Percentiles rank a stretch among this genome's conserved stretches.
These are phyloP conservation scores for Lates calcarifer DNA, from an alignment of 2,113 vertebrate genomes.

Conservation along the genomic window DNA sequence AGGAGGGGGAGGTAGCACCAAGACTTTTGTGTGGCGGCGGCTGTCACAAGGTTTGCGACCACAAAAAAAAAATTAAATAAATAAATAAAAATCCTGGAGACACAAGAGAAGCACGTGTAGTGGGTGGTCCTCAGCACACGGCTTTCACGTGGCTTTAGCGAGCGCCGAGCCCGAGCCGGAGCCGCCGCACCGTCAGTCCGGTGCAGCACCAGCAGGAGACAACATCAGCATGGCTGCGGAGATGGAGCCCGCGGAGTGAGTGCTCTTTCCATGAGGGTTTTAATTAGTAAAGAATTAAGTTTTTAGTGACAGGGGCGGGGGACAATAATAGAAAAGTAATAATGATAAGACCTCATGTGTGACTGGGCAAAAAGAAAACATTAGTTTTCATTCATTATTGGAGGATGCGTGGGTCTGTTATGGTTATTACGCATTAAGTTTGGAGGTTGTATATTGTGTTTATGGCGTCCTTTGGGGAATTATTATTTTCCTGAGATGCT, in stretches of 20 bases:
- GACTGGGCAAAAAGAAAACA: neutral
- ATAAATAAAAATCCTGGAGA: slow-evolving; percentile 17
- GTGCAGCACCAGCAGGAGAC: slow-evolving; percentile 64
- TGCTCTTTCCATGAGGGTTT: neutral
- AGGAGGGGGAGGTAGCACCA: neutral
- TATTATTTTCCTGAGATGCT: neutral
- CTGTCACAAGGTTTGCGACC: slow-evolving; percentile 48
- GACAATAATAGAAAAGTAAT: neutral
- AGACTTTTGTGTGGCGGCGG: slow-evolving; percentile 22
- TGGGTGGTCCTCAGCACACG: slow-evolving; percentile 74
- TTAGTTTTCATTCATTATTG: fast-evolving
- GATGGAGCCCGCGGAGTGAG: slow-evolving; percentile 87
- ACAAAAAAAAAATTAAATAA: neutral
- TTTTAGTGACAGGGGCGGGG: neutral
- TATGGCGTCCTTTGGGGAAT: neutral
- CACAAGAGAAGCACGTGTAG: slow-evolving; percentile 79
- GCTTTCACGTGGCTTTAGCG: slow-evolving; percentile 81
- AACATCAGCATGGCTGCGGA: slow-evolving; percentile 82
- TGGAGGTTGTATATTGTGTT: neutral
- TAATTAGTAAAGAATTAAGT: neutral
- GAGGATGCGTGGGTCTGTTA: neutral
- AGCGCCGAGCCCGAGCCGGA: slow-evolving; percentile 52
- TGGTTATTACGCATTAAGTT: neutral
- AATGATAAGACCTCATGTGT: neutral
- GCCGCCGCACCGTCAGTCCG: slow-evolving; percentile 46